Evolutionary conservation across 2,113 vertebrate species (phyloP), one percentile per base, ranked within the genome.

Genomic region (Copsychus sechellarum): DNA sequence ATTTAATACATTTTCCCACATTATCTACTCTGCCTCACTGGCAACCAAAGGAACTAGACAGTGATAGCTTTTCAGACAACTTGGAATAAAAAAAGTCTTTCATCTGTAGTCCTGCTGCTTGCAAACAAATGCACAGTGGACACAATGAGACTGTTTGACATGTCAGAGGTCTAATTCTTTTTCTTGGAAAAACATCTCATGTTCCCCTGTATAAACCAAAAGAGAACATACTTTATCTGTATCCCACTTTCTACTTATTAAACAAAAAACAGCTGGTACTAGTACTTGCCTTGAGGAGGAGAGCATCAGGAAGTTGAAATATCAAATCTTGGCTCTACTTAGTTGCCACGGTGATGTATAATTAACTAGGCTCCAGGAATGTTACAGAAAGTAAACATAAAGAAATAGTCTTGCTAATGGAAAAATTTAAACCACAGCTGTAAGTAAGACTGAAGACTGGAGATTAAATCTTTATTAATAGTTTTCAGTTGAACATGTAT

Each of bases 211-310:
- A 97, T 88, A 83, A 93, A 65, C 60, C 74, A 96, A 86, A 94
- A 81, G 84, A 95, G 57, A 88, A 64, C 64, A 77, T 94, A 95
- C 50, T 86, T 97, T 96, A 86, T 96, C 74, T 97, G 66, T 95
- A 64, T 96, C 95, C 93, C 88, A 64, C 95, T 97, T 97, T 96
- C 92, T 97, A 42, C 89, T 97, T 97, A 60, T 78, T 95, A 96
- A 96, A 97, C 86, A 97, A 78, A 96, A 97, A 96, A 1, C 94
- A 97, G 95, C 97, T 97, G 92, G 95, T 93, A 86, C 50, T 81
- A 66, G 61, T 84, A 61, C 43, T 96, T 92, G 94, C 62, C 71
- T 96, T 94, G 84, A 89, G 95, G 90, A 94, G 81, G 93, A 95
- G n/a, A 78, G 66, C 92, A 86, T 79, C 64, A 90, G 90, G 85